Percentiles rank a stretch among this genome's conserved stretches.
phyloP scores from a whole-genome alignment of 2,888 invertebrate genomes.

The Machimus rusticus region DNA sequence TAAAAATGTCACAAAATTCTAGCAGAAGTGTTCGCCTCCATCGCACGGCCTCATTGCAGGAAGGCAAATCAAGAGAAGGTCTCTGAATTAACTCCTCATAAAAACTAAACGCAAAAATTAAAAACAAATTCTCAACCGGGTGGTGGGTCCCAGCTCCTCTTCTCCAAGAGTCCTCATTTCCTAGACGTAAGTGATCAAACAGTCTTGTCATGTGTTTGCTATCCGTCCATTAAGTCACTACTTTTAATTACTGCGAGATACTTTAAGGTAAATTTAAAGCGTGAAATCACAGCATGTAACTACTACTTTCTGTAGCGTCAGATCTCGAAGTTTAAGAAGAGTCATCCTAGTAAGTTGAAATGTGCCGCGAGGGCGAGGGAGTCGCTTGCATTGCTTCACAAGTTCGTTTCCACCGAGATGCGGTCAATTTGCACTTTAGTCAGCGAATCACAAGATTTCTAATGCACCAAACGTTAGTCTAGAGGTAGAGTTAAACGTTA shows the following conservation, averaged over 20 bases:
- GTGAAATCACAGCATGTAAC: neutral
- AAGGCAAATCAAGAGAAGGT: neutral
- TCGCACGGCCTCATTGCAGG: neutral
- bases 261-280: slow-evolving; percentile 15
- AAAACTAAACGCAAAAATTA: slow-evolving; percentile 4
- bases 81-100: slow-evolving; percentile 15
- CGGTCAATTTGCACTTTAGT: slow-evolving; percentile 15
- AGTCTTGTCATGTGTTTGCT: slow-evolving; percentile 52
- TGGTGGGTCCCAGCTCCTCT: slow-evolving; percentile 28
- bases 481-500: neutral
- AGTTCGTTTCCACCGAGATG: slow-evolving; percentile 46
- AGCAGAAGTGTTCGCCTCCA: neutral
- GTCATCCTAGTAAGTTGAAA: slow-evolving; percentile 1
- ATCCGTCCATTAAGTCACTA: slow-evolving; percentile 49
- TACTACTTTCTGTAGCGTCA: neutral
- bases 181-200: slow-evolving; percentile 36
- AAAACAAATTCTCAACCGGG: neutral
- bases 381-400: slow-evolving; percentile 50
- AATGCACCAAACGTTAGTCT: slow-evolving; percentile 5
- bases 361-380: neutral
- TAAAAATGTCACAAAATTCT: neutral
- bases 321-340: neutral
- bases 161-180: neutral
- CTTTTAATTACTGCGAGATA: slow-evolving; percentile 48
- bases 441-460: neutral